Evolutionary conservation across 64 coral and sea anemone species (phyloP).

Genomic region (Porites australiensis): DNA sequence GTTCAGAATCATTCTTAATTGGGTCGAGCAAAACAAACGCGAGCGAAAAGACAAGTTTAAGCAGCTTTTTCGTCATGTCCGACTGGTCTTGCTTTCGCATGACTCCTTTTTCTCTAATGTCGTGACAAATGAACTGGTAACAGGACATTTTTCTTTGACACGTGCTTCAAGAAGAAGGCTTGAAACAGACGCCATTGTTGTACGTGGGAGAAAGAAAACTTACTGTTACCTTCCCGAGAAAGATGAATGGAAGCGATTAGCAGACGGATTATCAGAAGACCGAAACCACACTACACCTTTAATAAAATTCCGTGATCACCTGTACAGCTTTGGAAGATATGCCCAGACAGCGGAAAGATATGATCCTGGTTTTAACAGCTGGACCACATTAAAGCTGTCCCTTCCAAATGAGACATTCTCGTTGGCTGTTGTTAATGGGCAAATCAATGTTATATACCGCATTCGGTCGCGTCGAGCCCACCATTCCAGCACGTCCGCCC

Average conservation of each 20-base stretch:
- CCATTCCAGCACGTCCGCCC: too few relatives aligned
- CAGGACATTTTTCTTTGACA: background rate
- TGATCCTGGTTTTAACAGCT: background rate
- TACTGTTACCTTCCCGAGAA: slow-evolving; percentile 3
- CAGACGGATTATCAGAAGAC: background rate
- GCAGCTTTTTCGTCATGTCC: background rate
- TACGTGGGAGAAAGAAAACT: background rate
- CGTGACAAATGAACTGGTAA: background rate
- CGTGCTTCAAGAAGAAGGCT: background rate
- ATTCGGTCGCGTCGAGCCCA: too few relatives aligned
- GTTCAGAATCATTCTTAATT: slow-evolving; percentile 34
- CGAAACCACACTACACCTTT: background rate
- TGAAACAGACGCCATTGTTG: background rate
- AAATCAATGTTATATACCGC: background rate
- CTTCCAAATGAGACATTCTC: background rate
- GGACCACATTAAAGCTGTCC: background rate
- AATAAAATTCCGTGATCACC: background rate
- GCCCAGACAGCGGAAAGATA: background rate
- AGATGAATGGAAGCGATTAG: background rate
- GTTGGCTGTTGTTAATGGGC: background rate
- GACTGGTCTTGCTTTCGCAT: too few relatives aligned
- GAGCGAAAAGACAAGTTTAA: slow-evolving; percentile 32
- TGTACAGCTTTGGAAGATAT: background rate
- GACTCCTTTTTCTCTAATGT: background rate
- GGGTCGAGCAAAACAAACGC: slow-evolving; percentile 12